Evolutionary conservation across 2,113 vertebrate species (phyloP).

Genomic region (Carollia perspicillata): DNA sequence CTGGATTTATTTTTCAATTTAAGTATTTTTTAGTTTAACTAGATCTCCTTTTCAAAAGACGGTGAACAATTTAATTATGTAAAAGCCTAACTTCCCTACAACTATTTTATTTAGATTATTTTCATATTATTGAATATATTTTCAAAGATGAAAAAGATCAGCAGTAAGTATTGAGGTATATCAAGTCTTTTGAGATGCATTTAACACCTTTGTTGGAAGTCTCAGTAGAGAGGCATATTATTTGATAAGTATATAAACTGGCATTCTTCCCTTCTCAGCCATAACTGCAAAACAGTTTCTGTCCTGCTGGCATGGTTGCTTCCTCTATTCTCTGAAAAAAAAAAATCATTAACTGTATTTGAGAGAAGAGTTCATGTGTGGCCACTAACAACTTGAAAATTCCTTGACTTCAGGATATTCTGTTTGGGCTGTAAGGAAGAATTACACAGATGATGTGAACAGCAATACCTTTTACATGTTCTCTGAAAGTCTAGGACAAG

Average conservation of each 20-base stretch:
- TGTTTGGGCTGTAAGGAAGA: not conserved
- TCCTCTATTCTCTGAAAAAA: not conserved
- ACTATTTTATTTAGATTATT: slow-evolving; percentile 15
- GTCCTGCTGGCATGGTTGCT: not conserved
- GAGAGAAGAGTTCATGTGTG: not conserved
- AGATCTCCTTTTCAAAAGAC: not conserved
- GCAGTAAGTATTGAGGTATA: not conserved
- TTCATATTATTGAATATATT: slow-evolving; percentile 33
- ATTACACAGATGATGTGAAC: not conserved
- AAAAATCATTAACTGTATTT: slow-evolving; percentile 1
- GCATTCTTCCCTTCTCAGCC: not conserved
- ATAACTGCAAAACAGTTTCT: slow-evolving; percentile 13
- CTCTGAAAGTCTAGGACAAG: not conserved
- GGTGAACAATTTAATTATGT: not conserved
- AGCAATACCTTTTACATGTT: not conserved
- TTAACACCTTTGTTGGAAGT: slow-evolving; percentile 39
- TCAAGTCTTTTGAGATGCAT: not conserved
- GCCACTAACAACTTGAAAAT: not conserved
- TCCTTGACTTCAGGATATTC: not conserved
- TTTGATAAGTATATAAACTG: not conserved
- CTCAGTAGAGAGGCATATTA: not conserved
- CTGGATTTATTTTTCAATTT: not conserved
- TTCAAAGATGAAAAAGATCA: slow-evolving; percentile 30
- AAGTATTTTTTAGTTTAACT: not conserved
- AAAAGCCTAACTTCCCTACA: not conserved